Conservation (phyloP, 2,797 vertebrate genomes). For the Microctenopoma steveboyesi region DNA sequence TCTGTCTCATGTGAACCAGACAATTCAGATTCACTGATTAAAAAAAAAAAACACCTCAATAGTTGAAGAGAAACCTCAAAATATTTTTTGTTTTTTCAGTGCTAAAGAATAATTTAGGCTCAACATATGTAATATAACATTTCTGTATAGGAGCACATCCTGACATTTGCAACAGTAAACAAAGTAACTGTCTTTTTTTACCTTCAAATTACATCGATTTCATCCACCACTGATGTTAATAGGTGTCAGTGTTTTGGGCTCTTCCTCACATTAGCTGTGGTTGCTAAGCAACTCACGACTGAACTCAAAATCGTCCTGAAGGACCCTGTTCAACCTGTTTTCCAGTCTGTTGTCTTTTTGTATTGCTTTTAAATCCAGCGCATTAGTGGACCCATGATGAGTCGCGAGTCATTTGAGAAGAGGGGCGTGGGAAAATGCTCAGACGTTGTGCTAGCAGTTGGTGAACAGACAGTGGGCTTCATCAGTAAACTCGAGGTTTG, state of each 20-base stretch:
- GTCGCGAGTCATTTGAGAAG: slow-evolving; percentile 5
- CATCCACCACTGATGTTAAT: slow-evolving; percentile 1
- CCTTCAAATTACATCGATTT: neutral
- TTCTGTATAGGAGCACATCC: neutral
- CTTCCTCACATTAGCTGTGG: slow-evolving; percentile 11
- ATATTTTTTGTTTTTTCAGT: too few relatives aligned
- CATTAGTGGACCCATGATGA: neutral
- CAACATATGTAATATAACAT: too few relatives aligned
- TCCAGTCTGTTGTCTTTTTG: neutral
- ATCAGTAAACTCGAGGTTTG: slow-evolving; percentile 41
- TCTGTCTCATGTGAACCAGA: too few relatives aligned
- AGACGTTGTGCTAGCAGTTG: slow-evolving; percentile 15
- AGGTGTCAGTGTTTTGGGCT: neutral
- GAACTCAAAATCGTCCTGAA: slow-evolving; percentile 26
- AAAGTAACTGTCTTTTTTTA: neutral
- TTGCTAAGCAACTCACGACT: slow-evolving; percentile 33
- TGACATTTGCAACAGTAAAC: neutral
- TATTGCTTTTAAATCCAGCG: slow-evolving; percentile 4
- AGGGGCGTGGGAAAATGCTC: neutral
- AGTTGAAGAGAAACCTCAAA: too few relatives aligned
- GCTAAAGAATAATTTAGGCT: too few relatives aligned
- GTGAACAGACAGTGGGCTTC: slow-evolving; percentile 53
- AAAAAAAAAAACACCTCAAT: too few relatives aligned
- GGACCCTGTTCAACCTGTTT: slow-evolving; percentile 6
- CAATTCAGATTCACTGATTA: too few relatives aligned